Evolutionary conservation across 1,140 invertebrate genomes (phyloP).

Genomic region (Andrena cerasifolii): DNA sequence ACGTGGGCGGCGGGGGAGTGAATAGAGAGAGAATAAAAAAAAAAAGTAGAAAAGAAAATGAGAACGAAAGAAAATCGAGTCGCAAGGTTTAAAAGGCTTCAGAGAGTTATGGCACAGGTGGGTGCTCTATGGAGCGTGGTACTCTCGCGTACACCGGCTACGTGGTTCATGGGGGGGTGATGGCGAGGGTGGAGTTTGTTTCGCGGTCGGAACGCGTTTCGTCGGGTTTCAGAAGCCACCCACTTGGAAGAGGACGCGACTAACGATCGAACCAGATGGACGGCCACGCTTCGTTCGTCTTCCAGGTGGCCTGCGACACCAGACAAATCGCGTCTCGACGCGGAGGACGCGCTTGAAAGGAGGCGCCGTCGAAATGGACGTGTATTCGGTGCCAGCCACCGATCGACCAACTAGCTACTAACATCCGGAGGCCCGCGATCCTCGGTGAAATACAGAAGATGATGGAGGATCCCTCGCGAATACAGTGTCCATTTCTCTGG

Average conservation of each 20-base stretch:
- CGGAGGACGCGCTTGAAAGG: slow-evolving; percentile 40
- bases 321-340: slow-evolving; percentile 20
- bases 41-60: slow-evolving; percentile 27
- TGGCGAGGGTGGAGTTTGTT: slow-evolving; percentile 1
- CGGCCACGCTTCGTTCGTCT: neutral
- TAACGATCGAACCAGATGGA: neutral
- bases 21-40: slow-evolving; percentile 2
- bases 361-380: slow-evolving; percentile 19
- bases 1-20: neutral
- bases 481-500: slow-evolving; percentile 13
- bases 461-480: neutral
- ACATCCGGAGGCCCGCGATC: too few relatives aligned
- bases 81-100: slow-evolving; percentile 48
- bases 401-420: too few relatives aligned
- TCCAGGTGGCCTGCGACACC: too few relatives aligned
- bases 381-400: neutral
- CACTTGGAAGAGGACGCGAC: neutral
- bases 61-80: slow-evolving; percentile 45
- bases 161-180: slow-evolving; percentile 43
- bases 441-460: too few relatives aligned
- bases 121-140: slow-evolving; percentile 68
- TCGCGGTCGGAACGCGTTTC: slow-evolving; percentile 24
- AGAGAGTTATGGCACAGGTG: slow-evolving; percentile 61
- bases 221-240: neutral
- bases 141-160: slow-evolving; percentile 70